These are phyloP conservation scores for Copidosoma aretas DNA, from an alignment of 2,888 invertebrate species.

Conservation along the genomic window DNA sequence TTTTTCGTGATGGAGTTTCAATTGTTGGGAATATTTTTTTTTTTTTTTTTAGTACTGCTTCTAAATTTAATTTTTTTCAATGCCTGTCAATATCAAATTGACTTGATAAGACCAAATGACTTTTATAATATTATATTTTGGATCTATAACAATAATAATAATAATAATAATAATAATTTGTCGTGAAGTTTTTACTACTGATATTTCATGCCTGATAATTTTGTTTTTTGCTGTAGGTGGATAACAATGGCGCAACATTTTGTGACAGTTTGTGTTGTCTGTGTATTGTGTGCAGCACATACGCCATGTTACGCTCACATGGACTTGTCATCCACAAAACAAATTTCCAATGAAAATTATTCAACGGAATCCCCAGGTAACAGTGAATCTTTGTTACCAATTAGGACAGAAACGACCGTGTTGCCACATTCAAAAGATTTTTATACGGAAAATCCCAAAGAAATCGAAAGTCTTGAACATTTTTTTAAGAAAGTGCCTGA, in stretches of 20 bases:
- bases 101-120: too few species aligned
- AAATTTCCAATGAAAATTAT: slow-evolving; percentile 31
- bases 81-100: not conserved
- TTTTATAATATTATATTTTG: not conserved
- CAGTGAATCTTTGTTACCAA: slow-evolving; percentile 41
- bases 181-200: not conserved
- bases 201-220: not conserved
- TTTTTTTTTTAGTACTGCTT: not conserved
- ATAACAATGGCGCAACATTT: slow-evolving; percentile 68
- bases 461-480: slow-evolving; percentile 33
- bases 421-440: slow-evolving; percentile 37
- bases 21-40: not conserved
- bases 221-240: slow-evolving; percentile 41
- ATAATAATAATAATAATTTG: not conserved
- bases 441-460: slow-evolving; percentile 34
- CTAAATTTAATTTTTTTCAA: not conserved
- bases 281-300: slow-evolving; percentile 80
- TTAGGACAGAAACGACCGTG: slow-evolving; percentile 47
- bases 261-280: slow-evolving; percentile 83
- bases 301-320: slow-evolving; percentile 77
- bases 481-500: slow-evolving; percentile 40
- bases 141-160: not conserved
- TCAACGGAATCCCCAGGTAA: slow-evolving; percentile 38
- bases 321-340: slow-evolving; percentile 53
- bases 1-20: too few species aligned